These are phyloP conservation scores for Prolemur simus DNA, from an alignment of 2,113 vertebrate species.

Conservation along the genomic window DNA sequence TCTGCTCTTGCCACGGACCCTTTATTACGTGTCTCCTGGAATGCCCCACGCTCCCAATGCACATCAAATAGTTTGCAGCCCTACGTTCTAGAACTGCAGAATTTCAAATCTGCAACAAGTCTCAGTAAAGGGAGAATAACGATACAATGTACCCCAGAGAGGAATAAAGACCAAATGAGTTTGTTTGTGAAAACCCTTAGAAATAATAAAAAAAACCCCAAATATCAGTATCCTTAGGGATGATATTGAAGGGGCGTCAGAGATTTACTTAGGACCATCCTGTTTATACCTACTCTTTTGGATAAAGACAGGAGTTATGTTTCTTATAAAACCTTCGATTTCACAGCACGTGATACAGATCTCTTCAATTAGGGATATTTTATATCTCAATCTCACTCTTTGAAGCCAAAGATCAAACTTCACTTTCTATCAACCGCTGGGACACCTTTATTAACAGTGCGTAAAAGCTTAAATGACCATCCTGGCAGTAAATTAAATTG, in stretches of 20 bases:
- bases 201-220: neutral
- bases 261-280: neutral
- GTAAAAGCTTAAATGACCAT: constrained; percentile 40
- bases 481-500: constrained; percentile 62
- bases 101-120: neutral
- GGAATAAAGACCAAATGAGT: neutral
- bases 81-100: neutral
- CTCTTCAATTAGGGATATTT: neutral
- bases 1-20: neutral
- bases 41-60: neutral
- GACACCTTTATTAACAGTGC: constrained; percentile 62
- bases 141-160: neutral
- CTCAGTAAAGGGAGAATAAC: neutral
- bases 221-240: neutral
- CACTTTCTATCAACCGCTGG: constrained; percentile 43
- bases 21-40: neutral
- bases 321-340: neutral
- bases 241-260: neutral
- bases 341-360: neutral
- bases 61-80: neutral
- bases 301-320: neutral
- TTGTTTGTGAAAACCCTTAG: neutral
- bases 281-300: neutral
- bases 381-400: neutral
- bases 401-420: constrained; percentile 19